These are phyloP conservation scores for Laothoe populi DNA, from an alignment of 2,888 invertebrate genomes.

Conservation along the genomic window DNA sequence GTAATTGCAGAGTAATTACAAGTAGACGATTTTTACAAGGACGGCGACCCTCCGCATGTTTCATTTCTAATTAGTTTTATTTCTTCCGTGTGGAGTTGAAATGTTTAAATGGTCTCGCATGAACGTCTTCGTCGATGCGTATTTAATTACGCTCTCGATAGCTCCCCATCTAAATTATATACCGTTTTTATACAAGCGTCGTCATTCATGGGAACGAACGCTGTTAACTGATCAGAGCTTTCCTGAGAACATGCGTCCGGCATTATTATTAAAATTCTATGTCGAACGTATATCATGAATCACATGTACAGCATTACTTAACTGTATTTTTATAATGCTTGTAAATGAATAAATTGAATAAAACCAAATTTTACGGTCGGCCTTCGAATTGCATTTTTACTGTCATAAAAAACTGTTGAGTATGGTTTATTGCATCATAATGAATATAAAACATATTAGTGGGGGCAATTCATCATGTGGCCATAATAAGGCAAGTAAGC, in stretches of 20 bases:
- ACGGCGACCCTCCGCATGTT: slow-evolving; percentile 30
- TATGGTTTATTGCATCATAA: slow-evolving; percentile 2
- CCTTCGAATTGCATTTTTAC: not conserved
- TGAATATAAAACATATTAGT: not conserved
- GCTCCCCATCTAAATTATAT: not conserved
- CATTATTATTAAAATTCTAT: not conserved
- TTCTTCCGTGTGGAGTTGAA: slow-evolving; percentile 24
- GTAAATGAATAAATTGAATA: not conserved
- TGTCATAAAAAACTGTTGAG: not conserved
- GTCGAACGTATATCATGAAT: not conserved
- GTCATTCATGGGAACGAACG: slow-evolving; percentile 9
- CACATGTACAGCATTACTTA: not conserved
- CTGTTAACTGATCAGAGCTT: not conserved
- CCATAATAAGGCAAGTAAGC: slow-evolving; percentile 8
- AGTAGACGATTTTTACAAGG: slow-evolving; percentile 41
- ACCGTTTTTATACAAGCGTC: not conserved
- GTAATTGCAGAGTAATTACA: slow-evolving; percentile 54
- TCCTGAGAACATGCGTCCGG: not conserved
- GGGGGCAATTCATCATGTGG: slow-evolving; percentile 4
- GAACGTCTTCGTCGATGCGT: slow-evolving; percentile 15
- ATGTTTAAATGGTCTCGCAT: slow-evolving; percentile 7
- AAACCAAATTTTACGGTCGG: not conserved
- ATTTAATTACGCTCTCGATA: slow-evolving; percentile 18
- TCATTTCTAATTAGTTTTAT: slow-evolving; percentile 51
- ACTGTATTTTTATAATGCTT: not conserved